These are phyloP conservation scores for Choristoneura rosaceana DNA, from an alignment of 2,888 invertebrate species.

Conservation along the genomic window DNA sequence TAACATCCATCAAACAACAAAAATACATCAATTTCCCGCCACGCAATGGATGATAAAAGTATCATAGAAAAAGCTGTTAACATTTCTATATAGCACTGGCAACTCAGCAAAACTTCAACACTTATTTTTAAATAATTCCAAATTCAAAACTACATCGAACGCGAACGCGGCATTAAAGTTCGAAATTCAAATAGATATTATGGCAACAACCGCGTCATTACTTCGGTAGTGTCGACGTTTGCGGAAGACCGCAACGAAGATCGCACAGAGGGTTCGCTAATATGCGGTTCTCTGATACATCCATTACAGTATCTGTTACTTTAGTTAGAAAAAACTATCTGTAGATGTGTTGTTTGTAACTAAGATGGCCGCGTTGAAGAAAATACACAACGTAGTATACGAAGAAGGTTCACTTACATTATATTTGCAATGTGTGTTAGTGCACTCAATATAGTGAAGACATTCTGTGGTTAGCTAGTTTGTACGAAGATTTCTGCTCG, in stretches of 20 bases:
- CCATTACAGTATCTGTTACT: conserved; percentile 2
- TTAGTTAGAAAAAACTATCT: not conserved
- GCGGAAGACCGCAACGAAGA: conserved; percentile 15
- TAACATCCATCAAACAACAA: too few relatives aligned
- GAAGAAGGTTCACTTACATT: conserved; percentile 1
- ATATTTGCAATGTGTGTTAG: too few relatives aligned
- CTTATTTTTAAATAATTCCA: conserved; percentile 39
- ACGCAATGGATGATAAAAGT: too few relatives aligned
- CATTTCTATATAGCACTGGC: not conserved
- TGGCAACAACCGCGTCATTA: conserved; percentile 41
- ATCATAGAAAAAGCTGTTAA: not conserved
- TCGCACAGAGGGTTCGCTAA: conserved; percentile 15
- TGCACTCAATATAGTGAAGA: not conserved
- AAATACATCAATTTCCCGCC: too few relatives aligned
- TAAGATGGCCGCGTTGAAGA: conserved; percentile 6
- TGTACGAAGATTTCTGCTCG: conserved; percentile 12
- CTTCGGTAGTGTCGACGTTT: conserved; percentile 32
- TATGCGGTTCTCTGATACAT: not conserved
- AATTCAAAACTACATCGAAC: conserved; percentile 36
- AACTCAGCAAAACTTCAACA: conserved; percentile 13
- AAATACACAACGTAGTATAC: not conserved
- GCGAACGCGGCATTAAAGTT: conserved; percentile 33
- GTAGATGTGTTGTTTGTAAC: conserved; percentile 6
- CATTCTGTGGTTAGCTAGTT: conserved; percentile 30
- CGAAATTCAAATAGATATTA: conserved; percentile 43